Base-by-base conservation (phyloP, 2,797 vertebrate species). In the Clarias fuscus region DNA sequence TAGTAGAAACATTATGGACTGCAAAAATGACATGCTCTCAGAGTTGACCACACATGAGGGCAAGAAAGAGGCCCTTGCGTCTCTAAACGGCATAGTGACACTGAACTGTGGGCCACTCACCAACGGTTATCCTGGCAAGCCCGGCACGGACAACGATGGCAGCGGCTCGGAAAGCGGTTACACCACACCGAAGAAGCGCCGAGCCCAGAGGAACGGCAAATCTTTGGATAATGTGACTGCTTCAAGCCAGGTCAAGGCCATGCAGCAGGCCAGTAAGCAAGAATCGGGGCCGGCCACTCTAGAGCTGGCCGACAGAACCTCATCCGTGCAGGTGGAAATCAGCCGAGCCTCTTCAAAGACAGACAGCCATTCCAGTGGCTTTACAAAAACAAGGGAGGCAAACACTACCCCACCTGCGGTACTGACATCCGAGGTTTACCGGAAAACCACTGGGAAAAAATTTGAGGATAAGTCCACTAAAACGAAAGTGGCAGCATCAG, bases 121-220 rank as follows among this genome's bases (percentile, higher is more conserved):
- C n/a, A 99, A 99, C 92, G 98, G 98, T 92, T 99, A 96, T 84
- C 93, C 97, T 79, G 92, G 96, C 92, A 98, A 96, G 93, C 76
- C 84, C 37, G 93, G 94, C 79, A 93, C 93, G 0, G 98, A 99
- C 89, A 98, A 98, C 61, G 98, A 99, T 89, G 97, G 97, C 78
- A 99, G 98, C 8, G 96, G 98, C 86, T 99, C 97, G 0, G 98
- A 99, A 93, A 98, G 96, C 85, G 97, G 98, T 92, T 99, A 98
- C 91, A 97, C 97, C 86, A 98, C 97, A 0, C 97, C 97, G 14
- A 99, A 98, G 90, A 99, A 98, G 92, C 94, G 97, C 91, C 97
- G 97, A 92, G 95, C 97, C 92, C 96, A 96, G 89, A 96, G 96
- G 93, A 97, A 95, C 89, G 88, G 95, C 92, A 98, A 97, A 95